Percentiles rank a stretch among this genome's conserved stretches.
phyloP scores from a whole-genome alignment of 2,113 vertebrate genomes.

The Podarcis muralis region DNA sequence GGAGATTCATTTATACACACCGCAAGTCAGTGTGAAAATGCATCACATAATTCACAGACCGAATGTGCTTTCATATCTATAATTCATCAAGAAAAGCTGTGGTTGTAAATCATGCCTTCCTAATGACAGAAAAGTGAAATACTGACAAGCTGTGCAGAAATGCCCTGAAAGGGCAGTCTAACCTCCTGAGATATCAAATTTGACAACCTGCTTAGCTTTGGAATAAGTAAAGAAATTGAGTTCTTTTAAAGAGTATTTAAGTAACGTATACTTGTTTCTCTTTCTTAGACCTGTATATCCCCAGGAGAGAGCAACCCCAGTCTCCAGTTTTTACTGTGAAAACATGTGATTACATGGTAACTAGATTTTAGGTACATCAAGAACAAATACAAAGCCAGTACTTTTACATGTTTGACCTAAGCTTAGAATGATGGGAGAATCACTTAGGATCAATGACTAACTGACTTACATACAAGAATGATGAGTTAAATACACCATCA shows the following conservation, averaged over 20 bases:
- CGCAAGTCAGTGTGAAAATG: neutral
- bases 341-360: neutral
- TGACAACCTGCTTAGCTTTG: constrained; percentile 28
- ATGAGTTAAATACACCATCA: neutral
- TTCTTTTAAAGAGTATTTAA: neutral
- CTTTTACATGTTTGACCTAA: too few relatives aligned
- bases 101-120: constrained; percentile 39
- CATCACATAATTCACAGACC: constrained; percentile 7
- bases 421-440: neutral
- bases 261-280: neutral
- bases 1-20: neutral
- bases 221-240: neutral
- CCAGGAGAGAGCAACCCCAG: too few relatives aligned
- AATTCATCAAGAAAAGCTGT: constrained; percentile 27
- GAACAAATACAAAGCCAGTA: too few relatives aligned
- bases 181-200: neutral
- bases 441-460: neutral
- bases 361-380: too few relatives aligned
- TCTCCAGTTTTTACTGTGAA: neutral
- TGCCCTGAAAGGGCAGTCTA: constrained; percentile 15
- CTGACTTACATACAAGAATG: fast-evolving
- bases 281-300: neutral
- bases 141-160: constrained; percentile 19
- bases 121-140: constrained; percentile 33
- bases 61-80: constrained; percentile 7